Conservation (phyloP, 2,797 vertebrate genomes). For the Squalus acanthias region DNA sequence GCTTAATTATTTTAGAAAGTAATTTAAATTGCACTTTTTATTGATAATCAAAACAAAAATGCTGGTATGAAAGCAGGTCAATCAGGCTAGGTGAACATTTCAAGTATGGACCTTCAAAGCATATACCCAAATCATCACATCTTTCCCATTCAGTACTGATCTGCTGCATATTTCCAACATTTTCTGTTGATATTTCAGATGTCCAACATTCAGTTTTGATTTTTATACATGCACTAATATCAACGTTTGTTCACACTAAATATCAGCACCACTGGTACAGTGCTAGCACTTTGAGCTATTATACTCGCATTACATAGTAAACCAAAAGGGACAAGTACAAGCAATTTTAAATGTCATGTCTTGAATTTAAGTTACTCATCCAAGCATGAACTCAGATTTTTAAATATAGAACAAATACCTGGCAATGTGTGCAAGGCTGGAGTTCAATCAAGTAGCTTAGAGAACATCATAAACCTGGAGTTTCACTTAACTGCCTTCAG, state of each 20-base stretch:
- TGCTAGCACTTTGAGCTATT: neutral
- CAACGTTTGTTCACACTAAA: neutral
- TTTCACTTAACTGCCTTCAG: neutral
- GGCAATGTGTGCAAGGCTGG: neutral
- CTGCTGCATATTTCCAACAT: neutral
- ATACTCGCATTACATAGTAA: neutral
- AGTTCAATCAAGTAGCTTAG: neutral
- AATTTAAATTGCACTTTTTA: neutral
- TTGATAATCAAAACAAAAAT: neutral
- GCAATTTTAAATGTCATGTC: neutral
- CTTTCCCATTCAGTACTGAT: neutral
- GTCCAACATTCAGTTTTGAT: neutral
- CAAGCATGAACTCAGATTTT: neutral
- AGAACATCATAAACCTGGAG: neutral
- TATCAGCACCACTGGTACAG: neutral
- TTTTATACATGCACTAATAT: neutral
- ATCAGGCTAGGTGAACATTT: neutral
- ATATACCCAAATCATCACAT: neutral
- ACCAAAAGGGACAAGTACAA: neutral
- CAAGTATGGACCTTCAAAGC: neutral
- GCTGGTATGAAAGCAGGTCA: neutral
- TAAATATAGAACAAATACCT: neutral
- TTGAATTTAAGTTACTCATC: conserved; percentile 3
- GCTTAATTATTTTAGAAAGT: neutral
- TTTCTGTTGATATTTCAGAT: neutral